A percentile compares a stretch with the other conserved stretches of the same genome.
Evolutionary conservation across 64 coral and sea anemone species (phyloP).

Genomic region (Trachythela sp.): DNA sequence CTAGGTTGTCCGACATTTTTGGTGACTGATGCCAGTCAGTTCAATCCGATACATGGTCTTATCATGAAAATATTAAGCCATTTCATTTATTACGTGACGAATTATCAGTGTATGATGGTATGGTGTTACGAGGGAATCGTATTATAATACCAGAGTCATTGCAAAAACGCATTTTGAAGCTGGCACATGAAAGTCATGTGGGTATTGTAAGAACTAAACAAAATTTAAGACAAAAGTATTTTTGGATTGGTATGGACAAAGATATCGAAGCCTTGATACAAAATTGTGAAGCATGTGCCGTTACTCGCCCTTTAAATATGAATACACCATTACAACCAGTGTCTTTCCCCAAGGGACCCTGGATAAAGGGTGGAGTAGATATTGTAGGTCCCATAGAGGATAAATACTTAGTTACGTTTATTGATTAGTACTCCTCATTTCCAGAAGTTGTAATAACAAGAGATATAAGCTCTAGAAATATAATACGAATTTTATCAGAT

Average conservation of each 20-base stretch:
- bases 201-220: conserved; percentile 40
- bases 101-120: conserved; percentile 33
- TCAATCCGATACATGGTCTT: conserved; percentile 18
- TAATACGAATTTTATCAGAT: neutral
- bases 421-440: neutral
- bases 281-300: neutral
- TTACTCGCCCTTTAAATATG: neutral
- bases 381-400: conserved; percentile 31
- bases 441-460: neutral
- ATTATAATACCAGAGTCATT: conserved; percentile 42
- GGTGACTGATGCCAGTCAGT: neutral
- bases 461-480: neutral
- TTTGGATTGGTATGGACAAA: conserved; percentile 47
- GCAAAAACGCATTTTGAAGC: conserved; percentile 35
- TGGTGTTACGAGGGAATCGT: conserved; percentile 32
- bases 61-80: neutral
- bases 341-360: neutral
- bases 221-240: neutral
- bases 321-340: neutral
- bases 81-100: conserved; percentile 10
- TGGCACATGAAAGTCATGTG: conserved; percentile 40
- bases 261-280: neutral
- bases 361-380: conserved; percentile 23
- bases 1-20: too few species aligned
- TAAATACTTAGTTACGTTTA: conserved; percentile 20